Evolutionary conservation across 2,797 vertebrate genomes (phyloP), one percentile per base, ranked within the genome.

Genomic region (Myioborus melanocephalus): DNA sequence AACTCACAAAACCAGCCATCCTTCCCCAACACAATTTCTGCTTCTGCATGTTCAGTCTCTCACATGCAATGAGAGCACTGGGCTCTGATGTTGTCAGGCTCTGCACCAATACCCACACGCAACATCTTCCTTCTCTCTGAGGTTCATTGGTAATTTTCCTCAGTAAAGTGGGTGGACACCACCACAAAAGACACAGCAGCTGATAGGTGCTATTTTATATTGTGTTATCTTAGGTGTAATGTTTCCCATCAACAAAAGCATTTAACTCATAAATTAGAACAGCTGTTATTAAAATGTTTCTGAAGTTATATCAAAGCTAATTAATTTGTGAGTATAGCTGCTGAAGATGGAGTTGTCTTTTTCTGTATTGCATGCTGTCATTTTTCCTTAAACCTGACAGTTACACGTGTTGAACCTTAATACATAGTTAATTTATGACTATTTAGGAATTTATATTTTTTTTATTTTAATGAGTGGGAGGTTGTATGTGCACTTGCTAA

Each of bases 201-300:
- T 86, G 65, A 90, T 52, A 89, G 39, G 37, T 91, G 71, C 41
- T 91, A 70, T 83, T 91, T 93, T 52, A 63, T 56, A 24, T 83
- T 85, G 46, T 47, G 21, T 32, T 87, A 3, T 56, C 46, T 47
- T 84, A 84, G 52, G 52, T 73, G 56, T 73, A 70, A 49, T 26
- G 30, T 90, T 91, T 89, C 68, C 53, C 56, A 50, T 50, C 35
- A 73, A n/a, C 61, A 89, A 70, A 87, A 83, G 20, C 24, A 44
- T 52, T 70, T 53, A 70, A 77, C 56, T 68, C 19, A 32, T 50
- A 44, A 91, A 56, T 87, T 41, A 56, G 60, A 77, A 41, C 6
- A 28, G 5, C 41, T 68, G 32, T 68, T 64, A 77, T 44, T 87
- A 83, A 92, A 49, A 68, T 41, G 8, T 64, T 94, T 95, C 78